phyloP scores from a whole-genome alignment of 2,888 invertebrate genomes.

The Amblyjoppa fuscipennis region DNA sequence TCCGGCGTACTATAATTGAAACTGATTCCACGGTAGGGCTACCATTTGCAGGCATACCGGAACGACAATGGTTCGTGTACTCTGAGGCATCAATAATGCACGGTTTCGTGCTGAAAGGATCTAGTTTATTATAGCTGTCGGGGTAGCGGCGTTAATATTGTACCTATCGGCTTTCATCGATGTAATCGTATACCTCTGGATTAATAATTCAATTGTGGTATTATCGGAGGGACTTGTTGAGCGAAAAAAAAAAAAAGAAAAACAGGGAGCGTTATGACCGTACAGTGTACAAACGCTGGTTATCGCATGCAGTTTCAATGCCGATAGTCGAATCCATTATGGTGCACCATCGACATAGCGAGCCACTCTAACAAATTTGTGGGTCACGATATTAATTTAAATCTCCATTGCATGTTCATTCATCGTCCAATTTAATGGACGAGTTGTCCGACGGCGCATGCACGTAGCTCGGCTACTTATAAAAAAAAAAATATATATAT shows the following conservation, averaged over 20 bases:
- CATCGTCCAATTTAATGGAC: not conserved
- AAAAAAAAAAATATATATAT: too few relatives aligned
- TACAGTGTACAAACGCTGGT: not conserved
- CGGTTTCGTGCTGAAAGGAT: conserved; percentile 1
- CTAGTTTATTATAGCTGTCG: conserved; percentile 2
- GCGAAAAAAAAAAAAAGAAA: not conserved
- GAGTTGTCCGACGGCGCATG: not conserved
- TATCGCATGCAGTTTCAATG: not conserved
- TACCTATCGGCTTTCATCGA: not conserved
- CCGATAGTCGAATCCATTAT: not conserved
- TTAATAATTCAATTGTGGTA: not conserved
- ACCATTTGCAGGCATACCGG: not conserved
- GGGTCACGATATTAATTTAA: not conserved
- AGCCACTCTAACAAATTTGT: not conserved
- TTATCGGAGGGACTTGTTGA: not conserved
- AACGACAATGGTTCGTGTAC: not conserved
- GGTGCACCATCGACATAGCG: not conserved
- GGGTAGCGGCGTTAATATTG: not conserved
- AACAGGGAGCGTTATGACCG: not conserved
- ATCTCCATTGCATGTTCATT: not conserved
- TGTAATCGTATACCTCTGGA: not conserved
- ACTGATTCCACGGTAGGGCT: not conserved
- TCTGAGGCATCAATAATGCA: conserved; percentile 3
- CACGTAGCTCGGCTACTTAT: too few relatives aligned
- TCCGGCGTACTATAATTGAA: not conserved